Base-by-base conservation (phyloP, 1,140 invertebrate genomes). In the Belonocnema kinseyi region DNA sequence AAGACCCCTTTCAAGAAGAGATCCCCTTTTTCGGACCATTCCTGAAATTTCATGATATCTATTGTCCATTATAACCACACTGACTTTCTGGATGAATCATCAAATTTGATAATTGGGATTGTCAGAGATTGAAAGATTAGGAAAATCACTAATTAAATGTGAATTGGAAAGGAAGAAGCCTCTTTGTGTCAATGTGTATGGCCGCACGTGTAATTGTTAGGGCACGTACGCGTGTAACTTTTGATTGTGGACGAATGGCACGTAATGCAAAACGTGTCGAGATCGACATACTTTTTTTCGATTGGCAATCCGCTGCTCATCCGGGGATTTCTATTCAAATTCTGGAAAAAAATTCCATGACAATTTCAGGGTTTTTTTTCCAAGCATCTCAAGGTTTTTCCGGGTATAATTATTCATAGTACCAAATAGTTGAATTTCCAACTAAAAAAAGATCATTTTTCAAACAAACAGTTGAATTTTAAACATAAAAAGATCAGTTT, bases 241-340 rank as follows among this genome's bases (percentile, higher is more conserved):
- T 61, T 61, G 13, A 33, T 61, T 61, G 58, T 40, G 19, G 56
- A 11, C 56, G 56, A 61, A 14, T 3, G 58, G 14, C 58, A 14
- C 58, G 58, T 10, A 61, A n/a, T n/a, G n/a, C n/a, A n/a, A 61
- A 61, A 61, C 58, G 58, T 61, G 58, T 40, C 53, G n/a, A 10
- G n/a, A 26, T 61, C 21, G 58, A 10, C 1, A 61, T 33, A 40
- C 26, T 61, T 61, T 61, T n/a, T 61, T 14, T 40, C 26, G 4
- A 6, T 26, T 33, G 21, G 13, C 13, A 26, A 61, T 61, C 58
- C 40, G 11, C 40, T 46, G 40, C 40, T 13, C 19, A 61, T 26
- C 21, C 21, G 21, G 21, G 21, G 21, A 26, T 26, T 1, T 26
- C 21, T 26, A 26, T 3, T 26, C 1, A 26, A 26, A 26, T 26